Base-by-base conservation (phyloP, 1,140 invertebrate genomes). In the Drosophila ohnishii region DNA sequence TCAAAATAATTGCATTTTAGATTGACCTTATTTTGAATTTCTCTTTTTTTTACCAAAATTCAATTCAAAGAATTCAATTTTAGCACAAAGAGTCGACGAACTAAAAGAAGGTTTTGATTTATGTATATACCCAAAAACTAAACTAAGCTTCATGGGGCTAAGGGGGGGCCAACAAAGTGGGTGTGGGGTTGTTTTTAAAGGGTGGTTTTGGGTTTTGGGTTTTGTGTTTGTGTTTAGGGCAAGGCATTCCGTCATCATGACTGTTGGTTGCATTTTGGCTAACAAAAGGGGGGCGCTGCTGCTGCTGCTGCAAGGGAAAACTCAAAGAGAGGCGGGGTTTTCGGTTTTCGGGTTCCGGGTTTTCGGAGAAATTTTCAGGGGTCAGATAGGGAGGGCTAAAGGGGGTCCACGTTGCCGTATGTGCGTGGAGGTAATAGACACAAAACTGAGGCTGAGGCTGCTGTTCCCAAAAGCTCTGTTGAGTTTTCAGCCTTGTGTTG, bases 401-500 rank as follows among this genome's bases (percentile, higher is more conserved):
- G 16, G 28, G 9, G 5, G 5, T 3, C n/a, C 13, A 16, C 16
- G 56, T 22, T 30, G 13, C 6, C 19, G 30, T 53, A 32, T 50
- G 45, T 65, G 32, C 45, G 59, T 53, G 42, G 37, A 65, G 62
- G 65, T 65, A 67, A 67, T 67, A 67, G 65, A 67, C 45, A 67
- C 65, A 67, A 67, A 65, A 65, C 65, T 25, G 60, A 69, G 61
- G 25, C 65, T 25, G 60, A 69, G 65, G 25, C 25, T 28, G 61
- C 47, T 66, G 61, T 66, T 69, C 34, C 30, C 37, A 45, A 65
- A 64, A 47, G 65, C 65, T 66, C 61, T 48, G 64, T 34, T 67
- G 59, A 19, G 69, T 74, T 74, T 50, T 40, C 37, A 56, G 50
- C 42, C 63, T 67, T 71, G 55, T 71, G 62, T 66, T 67, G 67